Evolutionary conservation across 1,140 invertebrate species (phyloP).

Genomic region (Brachionus rubens): DNA sequence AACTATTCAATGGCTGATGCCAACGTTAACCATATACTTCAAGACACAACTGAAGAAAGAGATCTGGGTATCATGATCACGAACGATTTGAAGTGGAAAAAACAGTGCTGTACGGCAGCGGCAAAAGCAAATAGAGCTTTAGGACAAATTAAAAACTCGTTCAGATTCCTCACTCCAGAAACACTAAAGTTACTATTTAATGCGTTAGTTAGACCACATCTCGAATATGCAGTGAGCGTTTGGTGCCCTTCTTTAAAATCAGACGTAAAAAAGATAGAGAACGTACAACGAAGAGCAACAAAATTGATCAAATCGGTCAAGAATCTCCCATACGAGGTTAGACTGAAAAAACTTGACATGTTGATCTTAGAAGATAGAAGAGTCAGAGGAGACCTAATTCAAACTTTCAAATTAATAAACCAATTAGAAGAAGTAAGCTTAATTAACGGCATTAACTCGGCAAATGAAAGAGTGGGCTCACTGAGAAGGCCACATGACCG

Average conservation of each 20-base stretch:
- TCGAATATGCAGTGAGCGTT: too few species aligned
- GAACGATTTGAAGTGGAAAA: not conserved
- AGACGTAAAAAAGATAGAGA: not conserved
- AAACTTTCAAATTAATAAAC: not conserved
- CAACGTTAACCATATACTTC: not conserved
- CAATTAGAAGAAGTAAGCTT: not conserved
- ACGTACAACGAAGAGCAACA: not conserved
- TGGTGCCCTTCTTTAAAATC: not conserved
- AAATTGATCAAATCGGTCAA: not conserved
- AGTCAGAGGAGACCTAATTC: not conserved
- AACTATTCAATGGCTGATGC: not conserved
- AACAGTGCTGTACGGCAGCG: not conserved
- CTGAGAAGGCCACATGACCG: not conserved
- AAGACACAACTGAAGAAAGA: not conserved
- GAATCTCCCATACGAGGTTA: not conserved
- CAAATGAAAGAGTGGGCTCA: not conserved
- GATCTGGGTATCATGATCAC: not conserved
- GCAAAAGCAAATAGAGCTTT: not conserved
- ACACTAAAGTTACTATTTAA: too few species aligned
- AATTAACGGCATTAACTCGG: not conserved
- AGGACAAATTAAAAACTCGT: not conserved
- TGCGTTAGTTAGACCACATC: too few species aligned
- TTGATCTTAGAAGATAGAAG: not conserved
- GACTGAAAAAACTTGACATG: not conserved
- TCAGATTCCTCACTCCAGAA: not conserved